Conservation (phyloP, 2,888 invertebrate species). For the Fragum sueziense region DNA sequence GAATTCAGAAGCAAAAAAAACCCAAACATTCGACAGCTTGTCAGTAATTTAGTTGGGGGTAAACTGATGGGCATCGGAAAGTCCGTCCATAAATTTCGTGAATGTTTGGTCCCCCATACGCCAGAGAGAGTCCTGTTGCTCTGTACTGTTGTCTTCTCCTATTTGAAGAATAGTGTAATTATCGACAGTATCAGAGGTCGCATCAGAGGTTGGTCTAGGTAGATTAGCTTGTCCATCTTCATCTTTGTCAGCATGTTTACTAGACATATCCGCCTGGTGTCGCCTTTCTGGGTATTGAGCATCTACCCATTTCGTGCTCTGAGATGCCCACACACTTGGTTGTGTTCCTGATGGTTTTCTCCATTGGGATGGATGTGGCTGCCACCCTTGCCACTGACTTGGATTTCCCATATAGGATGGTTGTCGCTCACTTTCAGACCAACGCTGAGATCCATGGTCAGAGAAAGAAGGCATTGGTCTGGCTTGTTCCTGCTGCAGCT, state of each 20-base stretch:
- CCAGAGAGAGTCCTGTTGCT: not conserved
- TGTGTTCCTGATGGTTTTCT: not conserved
- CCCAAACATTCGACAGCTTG: not conserved
- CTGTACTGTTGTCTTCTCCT: not conserved
- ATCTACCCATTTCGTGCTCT: not conserved
- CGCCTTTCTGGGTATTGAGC: not conserved
- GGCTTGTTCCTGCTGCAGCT: not conserved
- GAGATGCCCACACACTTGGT: not conserved
- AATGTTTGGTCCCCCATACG: not conserved
- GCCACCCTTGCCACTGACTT: not conserved
- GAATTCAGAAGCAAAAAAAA: not conserved
- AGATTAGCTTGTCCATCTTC: not conserved
- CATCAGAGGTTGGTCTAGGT: not conserved
- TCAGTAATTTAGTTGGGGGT: not conserved
- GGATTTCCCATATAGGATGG: conserved; percentile 3
- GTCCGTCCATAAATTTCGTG: not conserved
- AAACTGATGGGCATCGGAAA: not conserved
- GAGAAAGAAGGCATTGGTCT: not conserved
- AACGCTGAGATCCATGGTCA: conserved; percentile 2
- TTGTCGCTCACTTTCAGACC: not conserved
- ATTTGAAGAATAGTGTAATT: conserved; percentile 6
- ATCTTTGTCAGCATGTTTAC: not conserved
- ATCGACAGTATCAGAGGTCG: not conserved
- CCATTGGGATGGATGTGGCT: conserved; percentile 3
- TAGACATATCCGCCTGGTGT: not conserved